Percentiles rank a stretch among this genome's conserved stretches.
Evolutionary conservation across 2,797 vertebrate genomes (phyloP).

Genomic region (Acanthurus lineatus): DNA sequence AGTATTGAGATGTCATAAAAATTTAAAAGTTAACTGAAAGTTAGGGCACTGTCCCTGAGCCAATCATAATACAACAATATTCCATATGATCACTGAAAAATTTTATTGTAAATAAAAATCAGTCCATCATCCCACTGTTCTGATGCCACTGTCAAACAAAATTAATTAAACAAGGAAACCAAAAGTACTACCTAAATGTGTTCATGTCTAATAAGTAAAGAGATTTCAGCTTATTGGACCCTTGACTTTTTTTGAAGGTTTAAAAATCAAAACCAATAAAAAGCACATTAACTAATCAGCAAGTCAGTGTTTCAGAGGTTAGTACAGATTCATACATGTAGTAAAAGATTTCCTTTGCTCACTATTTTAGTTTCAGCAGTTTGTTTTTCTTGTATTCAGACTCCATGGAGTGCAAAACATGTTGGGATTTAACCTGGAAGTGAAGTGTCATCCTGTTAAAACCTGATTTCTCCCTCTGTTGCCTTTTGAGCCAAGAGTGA

Average conservation of each 20-base stretch:
- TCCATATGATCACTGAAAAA: neutral
- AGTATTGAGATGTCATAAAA: neutral
- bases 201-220: neutral
- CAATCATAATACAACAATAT: neutral
- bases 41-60: neutral
- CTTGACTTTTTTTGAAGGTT: neutral
- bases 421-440: neutral
- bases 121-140: neutral
- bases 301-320: too few relatives aligned
- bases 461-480: neutral
- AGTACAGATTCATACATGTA: too few relatives aligned
- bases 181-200: neutral
- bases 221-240: too few relatives aligned
- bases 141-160: neutral
- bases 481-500: neutral
- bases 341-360: too few relatives aligned
- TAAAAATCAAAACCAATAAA: neutral
- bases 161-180: neutral
- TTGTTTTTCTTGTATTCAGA: neutral
- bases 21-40: neutral
- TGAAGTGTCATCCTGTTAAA: neutral
- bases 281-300: too few relatives aligned
- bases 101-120: neutral
- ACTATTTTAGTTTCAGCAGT: too few relatives aligned
- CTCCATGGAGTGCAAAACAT: neutral